Percentiles rank a stretch among this genome's conserved stretches.
phyloP scores from a whole-genome alignment of 2,797 vertebrate genomes.

The Hoplostethus mediterraneus region DNA sequence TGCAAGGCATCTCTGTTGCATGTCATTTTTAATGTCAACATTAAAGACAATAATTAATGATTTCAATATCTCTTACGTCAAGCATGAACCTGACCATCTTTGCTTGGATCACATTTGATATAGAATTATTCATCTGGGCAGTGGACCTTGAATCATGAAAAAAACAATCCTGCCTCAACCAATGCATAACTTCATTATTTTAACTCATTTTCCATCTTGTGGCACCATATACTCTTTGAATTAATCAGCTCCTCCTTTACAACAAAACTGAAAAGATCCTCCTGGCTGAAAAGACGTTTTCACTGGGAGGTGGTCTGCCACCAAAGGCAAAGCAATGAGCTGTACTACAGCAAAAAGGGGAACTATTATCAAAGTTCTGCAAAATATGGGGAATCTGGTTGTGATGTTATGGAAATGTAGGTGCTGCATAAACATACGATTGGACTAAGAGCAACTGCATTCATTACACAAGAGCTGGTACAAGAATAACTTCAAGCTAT shows the following conservation, averaged over 20 bases:
- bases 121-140: no score
- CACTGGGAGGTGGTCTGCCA: background rate
- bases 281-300: background rate
- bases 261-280: no score
- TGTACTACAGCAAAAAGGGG: background rate
- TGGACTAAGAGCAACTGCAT: conserved; percentile 58
- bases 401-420: conserved; percentile 51
- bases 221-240: no score
- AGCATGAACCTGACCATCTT: no score
- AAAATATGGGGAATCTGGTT: conserved; percentile 19
- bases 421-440: conserved; percentile 61
- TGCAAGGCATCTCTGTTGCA: background rate
- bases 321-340: conserved; percentile 9
- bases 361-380: background rate
- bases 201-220: no score
- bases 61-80: no score
- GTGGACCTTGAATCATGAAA: no score
- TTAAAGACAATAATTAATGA: no score
- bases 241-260: no score
- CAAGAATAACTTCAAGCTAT: conserved; percentile 55
- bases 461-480: conserved; percentile 67
- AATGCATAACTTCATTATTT: no score
- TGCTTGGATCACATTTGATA: no score
- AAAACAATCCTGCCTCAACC: no score
- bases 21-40: background rate